These are phyloP conservation scores for Agonopterix arenella DNA, from an alignment of 2,888 invertebrate genomes.

Conservation along the genomic window DNA sequence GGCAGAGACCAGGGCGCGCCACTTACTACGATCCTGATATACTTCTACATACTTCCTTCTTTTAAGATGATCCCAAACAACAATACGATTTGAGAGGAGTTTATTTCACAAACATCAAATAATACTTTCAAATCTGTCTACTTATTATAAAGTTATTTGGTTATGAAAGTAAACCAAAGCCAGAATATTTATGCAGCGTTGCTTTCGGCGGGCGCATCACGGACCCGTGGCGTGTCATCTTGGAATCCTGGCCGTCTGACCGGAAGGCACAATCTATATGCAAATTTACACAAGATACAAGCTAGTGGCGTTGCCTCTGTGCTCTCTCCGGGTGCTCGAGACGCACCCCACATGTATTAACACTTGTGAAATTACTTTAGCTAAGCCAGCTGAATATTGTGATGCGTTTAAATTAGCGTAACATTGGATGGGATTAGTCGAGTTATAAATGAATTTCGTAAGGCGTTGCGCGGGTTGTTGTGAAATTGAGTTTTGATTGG, in stretches of 20 bases:
- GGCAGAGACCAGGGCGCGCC: no score
- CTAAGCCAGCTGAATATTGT: conserved; percentile 15
- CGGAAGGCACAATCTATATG: conserved; percentile 78
- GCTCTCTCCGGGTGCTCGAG: conserved; percentile 22
- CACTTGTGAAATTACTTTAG: conserved; percentile 55
- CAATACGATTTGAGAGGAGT: no score
- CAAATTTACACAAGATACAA: conserved; percentile 71
- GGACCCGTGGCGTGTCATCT: conserved; percentile 67
- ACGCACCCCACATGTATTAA: conserved; percentile 48
- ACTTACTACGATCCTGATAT: no score
- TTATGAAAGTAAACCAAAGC: conserved; percentile 2
- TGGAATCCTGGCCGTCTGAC: conserved; percentile 54
- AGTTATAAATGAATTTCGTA: background rate
- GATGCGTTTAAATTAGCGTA: conserved; percentile 5
- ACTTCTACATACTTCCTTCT: no score
- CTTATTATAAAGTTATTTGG: background rate
- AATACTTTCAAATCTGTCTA: background rate
- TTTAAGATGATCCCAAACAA: no score
- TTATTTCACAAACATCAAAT: no score
- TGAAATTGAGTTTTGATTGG: no score
- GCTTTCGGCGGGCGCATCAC: conserved; percentile 36
- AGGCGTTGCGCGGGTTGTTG: no score
- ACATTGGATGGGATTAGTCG: background rate
- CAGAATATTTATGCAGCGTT: conserved; percentile 40
- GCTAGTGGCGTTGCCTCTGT: conserved; percentile 50